Conservation (phyloP, 2,888 invertebrate species). For the Phragmatobia fuliginosa region DNA sequence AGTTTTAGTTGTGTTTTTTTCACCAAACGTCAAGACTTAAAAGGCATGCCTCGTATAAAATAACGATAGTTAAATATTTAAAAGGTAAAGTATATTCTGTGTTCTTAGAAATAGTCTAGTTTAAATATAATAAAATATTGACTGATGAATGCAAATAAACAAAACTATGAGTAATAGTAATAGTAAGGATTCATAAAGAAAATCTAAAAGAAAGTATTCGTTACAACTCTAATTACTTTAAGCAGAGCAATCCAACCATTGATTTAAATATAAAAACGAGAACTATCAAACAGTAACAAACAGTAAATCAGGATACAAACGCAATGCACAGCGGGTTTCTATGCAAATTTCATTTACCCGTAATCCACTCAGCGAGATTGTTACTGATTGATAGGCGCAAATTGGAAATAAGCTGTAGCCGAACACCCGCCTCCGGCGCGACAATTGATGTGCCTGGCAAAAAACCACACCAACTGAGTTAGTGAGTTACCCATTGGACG, state of each 20-base stretch:
- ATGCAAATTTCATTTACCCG: conserved; percentile 90
- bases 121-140: no score
- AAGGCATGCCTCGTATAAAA: neutral
- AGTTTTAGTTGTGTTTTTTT: no score
- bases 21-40: no score
- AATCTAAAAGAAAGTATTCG: neutral
- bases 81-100: neutral
- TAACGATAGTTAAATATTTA: neutral
- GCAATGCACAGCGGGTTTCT: conserved; percentile 75
- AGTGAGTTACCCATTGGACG: conserved; percentile 40
- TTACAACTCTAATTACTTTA: neutral
- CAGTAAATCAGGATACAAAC: conserved; percentile 71
- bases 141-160: neutral
- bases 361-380: conserved; percentile 91
- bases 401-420: conserved; percentile 87
- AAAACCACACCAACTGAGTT: conserved; percentile 43
- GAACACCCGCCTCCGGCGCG: conserved; percentile 56
- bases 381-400: conserved; percentile 90
- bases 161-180: neutral
- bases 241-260: conserved; percentile 7
- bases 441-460: conserved; percentile 58
- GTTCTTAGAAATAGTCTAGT: neutral
- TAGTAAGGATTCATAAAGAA: neutral
- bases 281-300: conserved; percentile 45
- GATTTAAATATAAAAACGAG: conserved; percentile 46